These are phyloP conservation scores for Crambe crambe DNA, from an alignment of 37 sponge, comb jelly and placozoan species.

Conservation along the genomic window DNA sequence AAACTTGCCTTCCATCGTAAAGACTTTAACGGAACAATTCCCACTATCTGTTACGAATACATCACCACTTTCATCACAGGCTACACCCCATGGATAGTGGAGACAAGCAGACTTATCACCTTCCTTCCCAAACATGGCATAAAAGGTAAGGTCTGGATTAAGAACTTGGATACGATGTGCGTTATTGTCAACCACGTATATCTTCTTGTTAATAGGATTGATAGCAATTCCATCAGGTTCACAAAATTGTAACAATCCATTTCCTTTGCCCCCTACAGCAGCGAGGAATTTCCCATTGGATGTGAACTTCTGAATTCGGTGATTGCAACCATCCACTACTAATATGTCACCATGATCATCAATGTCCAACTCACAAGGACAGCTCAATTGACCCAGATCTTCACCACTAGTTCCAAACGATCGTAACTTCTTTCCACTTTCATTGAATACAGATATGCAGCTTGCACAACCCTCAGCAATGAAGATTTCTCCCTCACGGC, in stretches of 20 bases:
- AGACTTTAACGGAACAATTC: slow-evolving; percentile 53
- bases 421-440: not conserved
- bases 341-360: slow-evolving; percentile 10
- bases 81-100: slow-evolving; percentile 10
- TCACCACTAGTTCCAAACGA: slow-evolving; percentile 1
- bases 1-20: slow-evolving; percentile 25
- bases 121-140: slow-evolving; percentile 6
- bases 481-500: slow-evolving; percentile 5
- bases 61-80: slow-evolving; percentile 9
- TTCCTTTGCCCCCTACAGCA: slow-evolving; percentile 27
- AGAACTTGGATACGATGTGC: slow-evolving; percentile 25
- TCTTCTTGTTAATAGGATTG: slow-evolving; percentile 18
- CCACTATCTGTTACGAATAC: slow-evolving; percentile 45
- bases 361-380: slow-evolving; percentile 21
- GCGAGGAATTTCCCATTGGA: slow-evolving; percentile 21
- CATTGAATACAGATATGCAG: slow-evolving; percentile 1
- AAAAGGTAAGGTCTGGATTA: slow-evolving; percentile 35
- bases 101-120: slow-evolving; percentile 3
- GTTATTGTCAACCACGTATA: slow-evolving; percentile 29
- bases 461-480: slow-evolving; percentile 3
- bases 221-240: slow-evolving; percentile 16
- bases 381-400: not conserved
- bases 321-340: slow-evolving; percentile 19
- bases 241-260: slow-evolving; percentile 24
- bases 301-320: slow-evolving; percentile 33